Base-by-base conservation (phyloP, 2,113 vertebrate genomes). In the Cyprinodon brontotheroides region DNA sequence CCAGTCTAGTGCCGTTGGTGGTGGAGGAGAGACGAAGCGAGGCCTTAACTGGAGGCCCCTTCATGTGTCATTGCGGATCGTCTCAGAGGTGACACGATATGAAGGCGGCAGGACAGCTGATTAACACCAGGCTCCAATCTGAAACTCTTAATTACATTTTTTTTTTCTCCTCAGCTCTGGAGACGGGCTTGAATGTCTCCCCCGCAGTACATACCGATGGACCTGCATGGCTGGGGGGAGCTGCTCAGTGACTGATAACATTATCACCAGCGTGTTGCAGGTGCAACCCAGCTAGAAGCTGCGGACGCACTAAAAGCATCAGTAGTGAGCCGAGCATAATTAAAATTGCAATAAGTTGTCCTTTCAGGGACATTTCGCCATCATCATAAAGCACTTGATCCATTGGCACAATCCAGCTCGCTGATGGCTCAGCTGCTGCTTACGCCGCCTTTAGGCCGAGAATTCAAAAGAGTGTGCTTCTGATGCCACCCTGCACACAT, bases 121-220 rank as follows among this genome's bases (percentile, higher is more conserved):
- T 92, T 88, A 93, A 87, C 77, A 72, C 68, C 74, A 71, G 69
- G 79, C 83, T 72, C 75, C 50, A 29, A 38, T 87, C 85, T 72
- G 13, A 75, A 83, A 64, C 75, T 79, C 77, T 89, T 92, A 83
- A 90, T 90, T 89, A 85, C 63, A 14, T 81, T 81, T 86, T 65
- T 69, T 29, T 65, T 22, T 9, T 10, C 7, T 50, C 69, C 62
- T 38, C 39, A 4, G 57, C 65, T 70, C 69, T 53, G 57, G 57
- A 79, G 50, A 14, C 22, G 0, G 11, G 39, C 60, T 71, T 80
- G 70, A n/a, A n/a, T 64, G 61, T 74, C 81, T 79, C 48, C n/a
- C n/a, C 10, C 40, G 61, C 53, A 50, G 66, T 38, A 17, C 69
- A 61, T 61, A 37, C 45, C 48, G 72, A 61, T 62, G 22, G 39